Conservation (phyloP, 2,113 vertebrate genomes). For the Sander lucioperca region DNA sequence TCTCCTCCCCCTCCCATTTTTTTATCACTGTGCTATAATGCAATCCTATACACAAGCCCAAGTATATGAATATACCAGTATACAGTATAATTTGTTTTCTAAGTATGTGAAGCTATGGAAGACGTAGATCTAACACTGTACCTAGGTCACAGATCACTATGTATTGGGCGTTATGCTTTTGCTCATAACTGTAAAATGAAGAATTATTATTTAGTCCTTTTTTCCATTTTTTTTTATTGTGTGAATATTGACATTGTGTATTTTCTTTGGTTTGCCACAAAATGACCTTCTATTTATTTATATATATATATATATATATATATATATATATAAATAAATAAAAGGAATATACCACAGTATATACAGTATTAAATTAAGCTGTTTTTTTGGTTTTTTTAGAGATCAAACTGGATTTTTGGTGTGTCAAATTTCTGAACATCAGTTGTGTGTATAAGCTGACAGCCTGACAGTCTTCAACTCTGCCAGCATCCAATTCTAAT, state of each 20-base stretch:
- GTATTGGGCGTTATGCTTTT: constrained; percentile 82
- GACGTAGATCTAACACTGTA: constrained; percentile 90
- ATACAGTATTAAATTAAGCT: constrained; percentile 85
- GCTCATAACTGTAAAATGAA: constrained; percentile 89
- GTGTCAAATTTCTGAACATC: constrained; percentile 70
- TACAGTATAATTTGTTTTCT: constrained; percentile 71
- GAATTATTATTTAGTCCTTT: constrained; percentile 86
- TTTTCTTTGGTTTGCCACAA: constrained; percentile 81
- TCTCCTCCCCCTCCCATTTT: constrained; percentile 39
- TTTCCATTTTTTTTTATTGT: constrained; percentile 79
- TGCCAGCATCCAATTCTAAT: constrained; percentile 37
- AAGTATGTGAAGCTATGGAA: constrained; percentile 81
- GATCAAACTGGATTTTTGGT: constrained; percentile 79
- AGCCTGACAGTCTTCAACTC: constrained; percentile 48
- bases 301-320: constrained; percentile 33
- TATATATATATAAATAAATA: too few species aligned
- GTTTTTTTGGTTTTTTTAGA: constrained; percentile 56
- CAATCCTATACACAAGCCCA: constrained; percentile 70
- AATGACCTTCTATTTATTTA: constrained; percentile 54
- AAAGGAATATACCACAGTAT: constrained; percentile 71
- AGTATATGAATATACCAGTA: constrained; percentile 66
- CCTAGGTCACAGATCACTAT: constrained; percentile 86
- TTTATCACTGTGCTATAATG: constrained; percentile 78
- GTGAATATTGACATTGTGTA: constrained; percentile 84
- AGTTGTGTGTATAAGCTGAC: constrained; percentile 74